These are phyloP conservation scores for Colinus virginianus DNA, from an alignment of 2,113 vertebrate species.

Conservation along the genomic window DNA sequence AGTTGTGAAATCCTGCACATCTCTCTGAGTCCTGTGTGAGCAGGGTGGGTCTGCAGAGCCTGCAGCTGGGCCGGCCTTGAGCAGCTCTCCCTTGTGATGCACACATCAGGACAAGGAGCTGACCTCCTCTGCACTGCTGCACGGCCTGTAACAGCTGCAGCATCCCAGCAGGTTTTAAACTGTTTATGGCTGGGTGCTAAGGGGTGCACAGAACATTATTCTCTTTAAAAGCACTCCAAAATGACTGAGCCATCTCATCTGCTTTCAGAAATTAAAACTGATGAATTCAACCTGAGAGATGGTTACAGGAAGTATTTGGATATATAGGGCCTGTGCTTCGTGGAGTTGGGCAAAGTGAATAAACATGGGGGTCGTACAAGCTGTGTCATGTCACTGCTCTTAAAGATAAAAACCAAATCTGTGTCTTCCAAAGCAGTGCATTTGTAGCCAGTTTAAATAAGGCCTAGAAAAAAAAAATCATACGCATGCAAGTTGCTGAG, in stretches of 20 bases:
- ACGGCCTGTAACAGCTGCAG: neutral
- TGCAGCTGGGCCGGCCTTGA: neutral
- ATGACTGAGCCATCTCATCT: neutral
- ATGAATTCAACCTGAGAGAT: neutral
- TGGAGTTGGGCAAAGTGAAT: neutral
- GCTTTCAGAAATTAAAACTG: neutral
- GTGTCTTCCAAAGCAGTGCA: neutral
- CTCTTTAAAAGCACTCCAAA: neutral
- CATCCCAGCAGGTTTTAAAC: neutral
- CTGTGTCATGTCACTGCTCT: neutral
- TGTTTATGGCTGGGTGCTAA: neutral
- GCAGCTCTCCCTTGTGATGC: neutral
- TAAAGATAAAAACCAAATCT: neutral
- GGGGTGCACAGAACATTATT: neutral
- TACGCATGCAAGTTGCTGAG: neutral
- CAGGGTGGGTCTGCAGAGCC: neutral
- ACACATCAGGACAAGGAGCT: neutral
- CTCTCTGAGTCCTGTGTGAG: fast-evolving
- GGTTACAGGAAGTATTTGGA: neutral
- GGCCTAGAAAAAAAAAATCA: neutral
- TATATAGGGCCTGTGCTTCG: neutral
- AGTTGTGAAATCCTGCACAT: fast-evolving
- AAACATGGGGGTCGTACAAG: neutral
- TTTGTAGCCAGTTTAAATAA: neutral
- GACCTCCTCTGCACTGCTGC: neutral